A percentile compares a stretch with the other conserved stretches of the same genome.
Evolutionary conservation across 2,888 invertebrate genomes (phyloP).

Genomic region (Oxycera nigricornis): DNA sequence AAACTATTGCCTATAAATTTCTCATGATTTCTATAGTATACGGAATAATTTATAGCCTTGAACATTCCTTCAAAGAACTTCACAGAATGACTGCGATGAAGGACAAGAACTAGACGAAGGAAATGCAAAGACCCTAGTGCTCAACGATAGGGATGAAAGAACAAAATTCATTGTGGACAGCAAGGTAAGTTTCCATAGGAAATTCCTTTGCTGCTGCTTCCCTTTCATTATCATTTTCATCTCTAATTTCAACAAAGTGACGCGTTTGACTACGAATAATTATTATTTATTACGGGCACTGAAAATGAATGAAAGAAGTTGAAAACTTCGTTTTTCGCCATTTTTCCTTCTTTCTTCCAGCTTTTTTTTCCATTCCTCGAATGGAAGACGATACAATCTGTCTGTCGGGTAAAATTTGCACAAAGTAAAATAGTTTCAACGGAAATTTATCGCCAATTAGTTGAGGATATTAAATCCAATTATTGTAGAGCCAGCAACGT

Average conservation of each 20-base stretch:
- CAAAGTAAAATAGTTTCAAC: slow-evolving; percentile 33
- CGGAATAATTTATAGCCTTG: slow-evolving; percentile 29
- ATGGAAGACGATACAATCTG: background rate
- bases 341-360: slow-evolving; percentile 19
- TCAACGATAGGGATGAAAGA: slow-evolving; percentile 4
- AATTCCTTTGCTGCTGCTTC: background rate
- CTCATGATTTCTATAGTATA: slow-evolving; percentile 32
- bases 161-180: background rate
- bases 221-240: slow-evolving; percentile 4
- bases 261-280: slow-evolving; percentile 38
- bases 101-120: background rate
- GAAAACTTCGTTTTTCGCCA: slow-evolving; percentile 26
- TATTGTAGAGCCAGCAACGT: slow-evolving; percentile 21
- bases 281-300: slow-evolving; percentile 37
- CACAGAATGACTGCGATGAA: background rate
- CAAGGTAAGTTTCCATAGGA: background rate
- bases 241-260: slow-evolving; percentile 37
- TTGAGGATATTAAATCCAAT: slow-evolving; percentile 28
- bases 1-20: slow-evolving; percentile 40
- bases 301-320: slow-evolving; percentile 2
- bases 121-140: background rate
- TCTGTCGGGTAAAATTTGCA: slow-evolving; percentile 14
- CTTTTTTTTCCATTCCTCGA: no score
- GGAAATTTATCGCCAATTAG: slow-evolving; percentile 39
- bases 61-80: slow-evolving; percentile 16